Conservation (phyloP, 2,888 invertebrate species). For the Ormyrus labotus region DNA sequence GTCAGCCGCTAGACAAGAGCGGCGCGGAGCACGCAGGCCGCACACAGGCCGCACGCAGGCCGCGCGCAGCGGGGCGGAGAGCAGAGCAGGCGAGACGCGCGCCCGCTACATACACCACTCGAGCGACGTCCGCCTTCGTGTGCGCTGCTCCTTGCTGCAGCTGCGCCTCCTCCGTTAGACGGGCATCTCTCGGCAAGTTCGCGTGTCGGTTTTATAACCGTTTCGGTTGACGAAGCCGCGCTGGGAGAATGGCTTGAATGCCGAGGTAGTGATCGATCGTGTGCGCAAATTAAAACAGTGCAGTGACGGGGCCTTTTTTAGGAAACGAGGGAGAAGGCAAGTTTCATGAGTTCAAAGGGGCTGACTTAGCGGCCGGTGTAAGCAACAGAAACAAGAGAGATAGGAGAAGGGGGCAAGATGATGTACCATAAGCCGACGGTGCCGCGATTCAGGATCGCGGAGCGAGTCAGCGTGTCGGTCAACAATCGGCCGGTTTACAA, state of each 20-base stretch:
- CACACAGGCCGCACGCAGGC: too few species aligned
- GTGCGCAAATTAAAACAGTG: not conserved
- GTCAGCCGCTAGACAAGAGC: too few species aligned
- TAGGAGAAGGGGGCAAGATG: conserved; percentile 60
- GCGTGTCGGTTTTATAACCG: not conserved
- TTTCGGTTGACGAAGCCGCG: too few species aligned
- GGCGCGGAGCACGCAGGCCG: too few species aligned
- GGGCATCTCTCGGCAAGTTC: not conserved
- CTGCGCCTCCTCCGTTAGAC: too few species aligned
- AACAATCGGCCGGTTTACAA: conserved; percentile 71
- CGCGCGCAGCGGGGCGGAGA: too few species aligned
- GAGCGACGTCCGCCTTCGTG: conserved; percentile 33
- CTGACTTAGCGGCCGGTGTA: not conserved
- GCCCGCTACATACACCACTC: conserved; percentile 21
- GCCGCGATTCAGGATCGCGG: conserved; percentile 74
- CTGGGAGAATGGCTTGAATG: not conserved
- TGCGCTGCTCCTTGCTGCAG: conserved; percentile 20
- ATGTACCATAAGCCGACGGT: conserved; percentile 74
- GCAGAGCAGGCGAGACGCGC: not conserved
- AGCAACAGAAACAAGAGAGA: not conserved
- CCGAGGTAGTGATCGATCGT: not conserved
- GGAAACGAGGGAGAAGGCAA: not conserved
- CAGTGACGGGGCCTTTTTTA: not conserved
- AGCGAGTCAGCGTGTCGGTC: conserved; percentile 71
- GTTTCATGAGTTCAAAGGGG: conserved; percentile 25